phyloP scores from a whole-genome alignment of 2,888 invertebrate genomes.

The Balanococcus diminutus region DNA sequence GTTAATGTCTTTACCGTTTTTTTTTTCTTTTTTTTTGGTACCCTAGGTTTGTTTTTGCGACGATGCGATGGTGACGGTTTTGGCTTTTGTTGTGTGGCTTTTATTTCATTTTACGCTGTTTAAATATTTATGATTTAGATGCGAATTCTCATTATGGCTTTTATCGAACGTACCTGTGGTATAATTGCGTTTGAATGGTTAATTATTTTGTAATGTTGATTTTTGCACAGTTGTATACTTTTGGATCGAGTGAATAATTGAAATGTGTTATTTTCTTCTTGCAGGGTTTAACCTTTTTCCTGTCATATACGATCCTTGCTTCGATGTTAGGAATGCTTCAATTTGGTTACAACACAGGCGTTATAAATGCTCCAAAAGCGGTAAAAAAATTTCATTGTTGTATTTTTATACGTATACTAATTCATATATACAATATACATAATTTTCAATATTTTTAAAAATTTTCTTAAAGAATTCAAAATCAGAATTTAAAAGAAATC shows the following conservation, averaged over 20 bases:
- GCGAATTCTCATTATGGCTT: not conserved
- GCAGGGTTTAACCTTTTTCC: slow-evolving; percentile 91
- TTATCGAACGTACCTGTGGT: not conserved
- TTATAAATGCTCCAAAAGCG: slow-evolving; percentile 92
- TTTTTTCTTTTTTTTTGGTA: not conserved
- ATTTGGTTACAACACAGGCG: slow-evolving; percentile 95
- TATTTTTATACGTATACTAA: not conserved
- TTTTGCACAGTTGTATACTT: not conserved
- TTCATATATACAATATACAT: too few relatives aligned
- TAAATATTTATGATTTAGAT: not conserved
- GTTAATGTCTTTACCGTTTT: not conserved
- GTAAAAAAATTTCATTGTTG: slow-evolving; percentile 64
- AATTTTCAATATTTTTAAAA: too few relatives aligned
- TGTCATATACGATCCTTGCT: slow-evolving; percentile 91
- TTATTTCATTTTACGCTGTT: not conserved
- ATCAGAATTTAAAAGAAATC: too few relatives aligned
- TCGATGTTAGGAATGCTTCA: slow-evolving; percentile 94
- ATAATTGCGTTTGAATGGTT: not conserved
- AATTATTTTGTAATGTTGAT: not conserved
- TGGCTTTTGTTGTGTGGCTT: not conserved
- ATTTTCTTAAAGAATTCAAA: too few relatives aligned
- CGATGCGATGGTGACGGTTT: not conserved
- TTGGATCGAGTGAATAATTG: not conserved
- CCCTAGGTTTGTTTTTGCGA: not conserved
- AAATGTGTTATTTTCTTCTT: slow-evolving; percentile 60